Evolutionary conservation across 1,140 invertebrate genomes (phyloP).

Genomic region (Mamestra configurata): DNA sequence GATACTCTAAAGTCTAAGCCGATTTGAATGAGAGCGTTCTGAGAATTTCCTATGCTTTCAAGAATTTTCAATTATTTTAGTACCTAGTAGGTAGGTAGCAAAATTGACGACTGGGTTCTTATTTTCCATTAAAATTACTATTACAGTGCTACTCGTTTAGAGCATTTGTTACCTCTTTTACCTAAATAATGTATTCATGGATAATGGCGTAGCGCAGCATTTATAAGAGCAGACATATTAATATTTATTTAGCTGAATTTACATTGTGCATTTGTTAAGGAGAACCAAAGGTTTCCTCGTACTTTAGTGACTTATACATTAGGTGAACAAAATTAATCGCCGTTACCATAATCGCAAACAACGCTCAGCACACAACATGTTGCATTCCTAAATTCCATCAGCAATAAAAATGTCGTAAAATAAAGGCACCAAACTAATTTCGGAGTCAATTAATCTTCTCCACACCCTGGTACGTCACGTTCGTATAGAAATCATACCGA

Average conservation of each 20-base stretch:
- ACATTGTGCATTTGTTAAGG: no score
- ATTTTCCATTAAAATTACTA: background rate
- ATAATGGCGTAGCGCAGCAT: no score
- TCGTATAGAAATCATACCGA: constrained; percentile 28
- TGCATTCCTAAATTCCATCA: constrained; percentile 41
- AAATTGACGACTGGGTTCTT: background rate
- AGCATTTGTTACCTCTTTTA: no score
- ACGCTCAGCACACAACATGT: background rate
- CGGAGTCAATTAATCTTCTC: constrained; percentile 68
- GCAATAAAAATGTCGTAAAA: constrained; percentile 52
- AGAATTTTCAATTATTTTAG: background rate
- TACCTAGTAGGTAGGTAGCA: no score
- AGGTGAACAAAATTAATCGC: no score
- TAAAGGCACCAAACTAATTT: constrained; percentile 61
- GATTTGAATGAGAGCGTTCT: constrained; percentile 10
- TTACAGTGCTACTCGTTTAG: background rate
- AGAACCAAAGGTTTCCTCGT: no score
- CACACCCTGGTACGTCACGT: constrained; percentile 52
- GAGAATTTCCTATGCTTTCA: background rate
- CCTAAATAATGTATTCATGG: no score
- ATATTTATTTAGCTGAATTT: no score
- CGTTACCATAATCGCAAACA: background rate
- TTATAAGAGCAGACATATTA: no score
- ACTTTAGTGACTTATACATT: no score
- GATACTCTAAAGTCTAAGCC: background rate